Evolutionary conservation across 35 echinoderm and acorn worm species (phyloP), one percentile per base, ranked within the genome.

Genomic region (Acanthaster planci): DNA sequence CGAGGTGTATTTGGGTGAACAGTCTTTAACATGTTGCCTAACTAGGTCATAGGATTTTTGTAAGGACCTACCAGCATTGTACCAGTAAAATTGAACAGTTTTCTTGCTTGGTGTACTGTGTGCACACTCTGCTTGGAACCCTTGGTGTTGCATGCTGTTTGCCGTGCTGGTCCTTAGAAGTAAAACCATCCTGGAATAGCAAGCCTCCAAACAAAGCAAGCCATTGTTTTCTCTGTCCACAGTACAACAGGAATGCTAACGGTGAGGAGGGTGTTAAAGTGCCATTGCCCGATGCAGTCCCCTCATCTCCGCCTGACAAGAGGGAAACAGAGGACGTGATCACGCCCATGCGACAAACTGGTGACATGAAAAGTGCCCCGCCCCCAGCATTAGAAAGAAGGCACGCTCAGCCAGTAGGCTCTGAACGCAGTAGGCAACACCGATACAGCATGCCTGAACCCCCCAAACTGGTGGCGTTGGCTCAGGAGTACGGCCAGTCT

Each of bases 141-240:
- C 42, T 47, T 4, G 4, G 42, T 4, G 42, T 47, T 47, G 4
- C 12, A 12, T 47, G 42, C 42, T 47, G 42, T 47, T 47, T 47
- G 42, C 42, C 4, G 42, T 47, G 42, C 42, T 6, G 12, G 42
- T 47, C 4, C 42, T 47, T 47, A 6, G 4, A 47, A 47, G 42
- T 6, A 47, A 12, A 12, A 47, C 4, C 42, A 47, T 26, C 34
- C 7, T 3, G 26, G 30, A 72, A 72, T 72, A 31, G 64, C 64
- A 72, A 21, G 64, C 64, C 42, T 10, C 64, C 64, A 19, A 72
- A 26, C 64, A 19, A 72, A 86, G 84, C 75, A 77, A 68, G 39
- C 57, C 84, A 40, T 77, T 57, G 32, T 86, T 86, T 78, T 86
- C 39, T 86, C 76, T 51, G 10, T 78, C 51, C 75, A 50, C 39